These are phyloP conservation scores for Suillia variegata DNA, from an alignment of 2,888 invertebrate species.

Conservation along the genomic window DNA sequence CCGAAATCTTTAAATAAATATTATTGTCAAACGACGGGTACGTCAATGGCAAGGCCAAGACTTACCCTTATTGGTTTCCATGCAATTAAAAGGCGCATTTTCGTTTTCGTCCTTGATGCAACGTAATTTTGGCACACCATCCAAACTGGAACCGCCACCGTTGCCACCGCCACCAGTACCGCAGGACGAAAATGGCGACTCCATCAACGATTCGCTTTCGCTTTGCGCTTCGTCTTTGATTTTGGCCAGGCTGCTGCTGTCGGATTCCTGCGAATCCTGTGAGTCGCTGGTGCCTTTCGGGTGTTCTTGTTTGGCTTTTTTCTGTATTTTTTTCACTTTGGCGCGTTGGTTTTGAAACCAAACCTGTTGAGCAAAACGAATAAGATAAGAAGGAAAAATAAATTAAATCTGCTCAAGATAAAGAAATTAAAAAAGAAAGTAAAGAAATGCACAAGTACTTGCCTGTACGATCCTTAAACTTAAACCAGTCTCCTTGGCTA, in stretches of 20 bases:
- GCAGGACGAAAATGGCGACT: conserved; percentile 50
- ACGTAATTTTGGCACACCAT: conserved; percentile 44
- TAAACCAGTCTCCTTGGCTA: conserved; percentile 83
- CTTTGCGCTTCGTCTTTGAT: conserved; percentile 69
- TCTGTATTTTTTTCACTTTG: conserved; percentile 71
- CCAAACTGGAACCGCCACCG: conserved; percentile 32
- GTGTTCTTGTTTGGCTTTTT: conserved; percentile 67
- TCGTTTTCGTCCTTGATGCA: conserved; percentile 59
- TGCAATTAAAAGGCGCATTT: conserved; percentile 54
- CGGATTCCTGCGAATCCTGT: conserved; percentile 63
- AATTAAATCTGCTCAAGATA: background rate
- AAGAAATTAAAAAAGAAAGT: background rate
- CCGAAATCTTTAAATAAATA: too few species aligned
- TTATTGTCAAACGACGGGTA: too few species aligned
- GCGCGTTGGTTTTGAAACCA: conserved; percentile 73
- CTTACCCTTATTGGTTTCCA: conserved; percentile 59
- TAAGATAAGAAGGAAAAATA: conserved; percentile 14
- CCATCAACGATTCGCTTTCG: conserved; percentile 61
- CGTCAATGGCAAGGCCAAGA: too few species aligned
- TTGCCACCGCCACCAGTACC: conserved; percentile 20
- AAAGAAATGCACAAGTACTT: conserved; percentile 20
- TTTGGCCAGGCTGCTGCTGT: conserved; percentile 64
- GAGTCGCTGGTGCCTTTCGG: conserved; percentile 57
- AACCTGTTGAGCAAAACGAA: conserved; percentile 62
- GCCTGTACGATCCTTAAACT: conserved; percentile 86